These are phyloP conservation scores for Hippopotamyrus pictus DNA, from an alignment of 2,797 vertebrate genomes.

Conservation along the genomic window DNA sequence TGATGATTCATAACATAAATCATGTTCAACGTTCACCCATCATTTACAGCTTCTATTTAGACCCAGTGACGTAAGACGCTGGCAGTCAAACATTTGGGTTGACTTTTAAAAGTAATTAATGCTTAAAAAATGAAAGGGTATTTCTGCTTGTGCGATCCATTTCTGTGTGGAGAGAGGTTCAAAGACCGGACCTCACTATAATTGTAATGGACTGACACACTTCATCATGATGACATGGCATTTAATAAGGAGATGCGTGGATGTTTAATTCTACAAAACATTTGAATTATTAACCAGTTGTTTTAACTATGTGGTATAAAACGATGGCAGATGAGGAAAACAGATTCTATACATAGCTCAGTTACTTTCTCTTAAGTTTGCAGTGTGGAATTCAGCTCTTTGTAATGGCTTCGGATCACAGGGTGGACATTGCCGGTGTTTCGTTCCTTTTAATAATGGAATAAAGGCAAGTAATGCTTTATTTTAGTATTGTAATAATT, in stretches of 20 bases:
- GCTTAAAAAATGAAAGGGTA: background rate
- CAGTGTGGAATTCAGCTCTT: background rate
- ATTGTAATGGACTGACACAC: background rate
- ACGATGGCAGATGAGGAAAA: background rate
- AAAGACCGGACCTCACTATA: background rate
- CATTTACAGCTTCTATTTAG: background rate
- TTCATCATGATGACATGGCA: background rate
- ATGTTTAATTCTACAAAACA: background rate
- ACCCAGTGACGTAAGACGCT: background rate
- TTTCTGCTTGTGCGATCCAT: background rate
- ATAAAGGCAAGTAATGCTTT: background rate
- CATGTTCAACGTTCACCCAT: background rate
- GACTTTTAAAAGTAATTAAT: background rate
- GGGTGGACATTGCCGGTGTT: background rate
- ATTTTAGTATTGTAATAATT: background rate
- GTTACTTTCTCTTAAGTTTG: background rate
- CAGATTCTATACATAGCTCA: background rate
- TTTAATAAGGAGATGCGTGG: slow-evolving; percentile 7
- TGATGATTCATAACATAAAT: slow-evolving; percentile 8
- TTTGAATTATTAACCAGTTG: background rate
- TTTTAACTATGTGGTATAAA: background rate
- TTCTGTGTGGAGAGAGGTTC: background rate
- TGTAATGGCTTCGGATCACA: background rate
- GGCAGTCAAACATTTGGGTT: background rate
- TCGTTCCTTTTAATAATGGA: background rate